Conservation (phyloP, 2,888 invertebrate species). For the Cataglyphis albicans region DNA sequence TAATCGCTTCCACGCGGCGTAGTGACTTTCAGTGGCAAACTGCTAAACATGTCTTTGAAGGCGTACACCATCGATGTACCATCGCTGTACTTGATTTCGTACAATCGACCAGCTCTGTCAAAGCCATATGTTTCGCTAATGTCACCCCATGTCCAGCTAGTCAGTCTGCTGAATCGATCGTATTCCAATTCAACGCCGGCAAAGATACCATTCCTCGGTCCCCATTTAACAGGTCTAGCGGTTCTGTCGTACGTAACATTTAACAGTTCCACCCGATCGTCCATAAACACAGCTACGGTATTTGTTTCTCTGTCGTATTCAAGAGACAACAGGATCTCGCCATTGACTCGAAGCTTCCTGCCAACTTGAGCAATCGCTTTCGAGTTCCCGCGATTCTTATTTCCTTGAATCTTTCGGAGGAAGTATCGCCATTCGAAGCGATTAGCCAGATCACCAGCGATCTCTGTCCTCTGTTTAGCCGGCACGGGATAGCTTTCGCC, state of each 20-base stretch:
- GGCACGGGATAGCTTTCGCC: constrained; percentile 97
- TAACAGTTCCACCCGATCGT: constrained; percentile 93
- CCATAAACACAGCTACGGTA: constrained; percentile 95
- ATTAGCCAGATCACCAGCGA: constrained; percentile 96
- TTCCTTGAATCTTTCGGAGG: constrained; percentile 90
- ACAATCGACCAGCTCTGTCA: constrained; percentile 95
- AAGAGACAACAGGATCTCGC: constrained; percentile 95
- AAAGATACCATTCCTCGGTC: constrained; percentile 94
- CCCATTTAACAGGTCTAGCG: constrained; percentile 94
- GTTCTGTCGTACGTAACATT: constrained; percentile 95
- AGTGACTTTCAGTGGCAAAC: constrained; percentile 96
- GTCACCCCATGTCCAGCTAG: constrained; percentile 97
- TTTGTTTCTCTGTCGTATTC: constrained; percentile 96
- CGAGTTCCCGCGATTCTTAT: constrained; percentile 85
- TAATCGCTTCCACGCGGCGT: constrained; percentile 97
- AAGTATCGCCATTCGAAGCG: constrained; percentile 98
- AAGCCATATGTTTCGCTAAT: constrained; percentile 96
- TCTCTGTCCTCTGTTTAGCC: constrained; percentile 95
- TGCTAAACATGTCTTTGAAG: constrained; percentile 96
- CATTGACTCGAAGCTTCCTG: constrained; percentile 94
- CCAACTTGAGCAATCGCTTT: constrained; percentile 94
- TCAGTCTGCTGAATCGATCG: constrained; percentile 95
- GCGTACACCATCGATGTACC: constrained; percentile 96
- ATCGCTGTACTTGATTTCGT: constrained; percentile 96
- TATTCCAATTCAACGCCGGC: constrained; percentile 96